Percentiles rank a stretch among this genome's conserved stretches.
phyloP scores from a whole-genome alignment of 2,113 vertebrate genomes.

The Salvelinus fontinalis region DNA sequence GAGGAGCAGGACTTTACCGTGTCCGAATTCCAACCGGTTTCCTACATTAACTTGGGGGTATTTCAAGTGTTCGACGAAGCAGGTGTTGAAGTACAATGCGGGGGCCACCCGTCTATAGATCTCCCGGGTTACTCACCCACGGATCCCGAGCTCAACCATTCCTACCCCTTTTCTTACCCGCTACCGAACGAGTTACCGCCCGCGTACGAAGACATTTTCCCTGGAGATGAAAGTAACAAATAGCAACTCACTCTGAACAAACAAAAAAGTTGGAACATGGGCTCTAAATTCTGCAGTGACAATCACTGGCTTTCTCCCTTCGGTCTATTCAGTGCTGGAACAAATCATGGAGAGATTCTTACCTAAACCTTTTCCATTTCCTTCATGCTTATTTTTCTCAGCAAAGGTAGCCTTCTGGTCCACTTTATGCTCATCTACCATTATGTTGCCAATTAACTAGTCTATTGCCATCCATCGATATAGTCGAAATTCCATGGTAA shows the following conservation, averaged over 20 bases:
- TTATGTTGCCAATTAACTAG: neutral
- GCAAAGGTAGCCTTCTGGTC: neutral
- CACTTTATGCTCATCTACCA: neutral
- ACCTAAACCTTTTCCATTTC: neutral
- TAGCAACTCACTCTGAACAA: conserved; percentile 39
- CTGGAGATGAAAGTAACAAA: conserved; percentile 74
- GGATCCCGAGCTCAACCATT: conserved; percentile 85
- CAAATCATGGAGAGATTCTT: neutral
- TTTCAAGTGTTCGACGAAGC: conserved; percentile 82
- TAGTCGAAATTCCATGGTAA: neutral
- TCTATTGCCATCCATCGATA: neutral
- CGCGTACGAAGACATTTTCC: conserved; percentile 89
- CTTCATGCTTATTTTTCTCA: conserved; percentile 30
- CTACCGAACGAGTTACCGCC: conserved; percentile 84
- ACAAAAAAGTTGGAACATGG: conserved; percentile 10
- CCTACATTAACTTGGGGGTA: conserved; percentile 89
- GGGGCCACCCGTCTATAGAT: conserved; percentile 90
- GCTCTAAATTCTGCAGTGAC: conserved; percentile 52
- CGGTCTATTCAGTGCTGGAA: neutral
- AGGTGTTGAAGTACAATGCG: conserved; percentile 85
- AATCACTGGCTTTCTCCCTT: conserved; percentile 47
- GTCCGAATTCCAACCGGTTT: conserved; percentile 84
- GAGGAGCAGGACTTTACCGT: conserved; percentile 84
- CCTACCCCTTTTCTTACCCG: conserved; percentile 89
- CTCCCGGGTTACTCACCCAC: conserved; percentile 90